Evolutionary conservation across 1,140 invertebrate species (phyloP), one percentile per base, ranked within the genome.

Genomic region (Apocrypta bakeri): DNA sequence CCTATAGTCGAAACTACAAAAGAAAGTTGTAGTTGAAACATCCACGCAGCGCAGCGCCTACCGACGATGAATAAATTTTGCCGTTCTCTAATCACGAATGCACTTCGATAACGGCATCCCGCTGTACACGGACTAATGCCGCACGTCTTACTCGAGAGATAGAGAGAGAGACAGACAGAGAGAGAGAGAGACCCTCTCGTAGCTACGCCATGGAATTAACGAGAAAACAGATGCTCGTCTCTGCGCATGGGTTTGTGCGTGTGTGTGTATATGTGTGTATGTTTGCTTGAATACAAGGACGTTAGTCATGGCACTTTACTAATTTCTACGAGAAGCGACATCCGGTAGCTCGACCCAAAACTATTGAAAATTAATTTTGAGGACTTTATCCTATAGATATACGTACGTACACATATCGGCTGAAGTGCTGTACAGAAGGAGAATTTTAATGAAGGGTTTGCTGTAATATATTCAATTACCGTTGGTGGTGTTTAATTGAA

Each of bases 331-430:
- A 8, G 21, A 77, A 42, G 27, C 75, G 75, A 64, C 75, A 77
- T 77, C 56, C 75, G 75, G 75, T 37, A 66, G 56, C n/a, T 21
- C n/a, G 75, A 33, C 11, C 61, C 3, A 27, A 64, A 63, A 17
- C 75, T 64, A 77, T 66, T 37, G 61, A 24, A 77, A 64, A 25
- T 77, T 77, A 37, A 77, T 40, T 77, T 77, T 77, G 61, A 7
- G 0, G 25, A n/a, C 56, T 24, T 68, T 68, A 29, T 6, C 24
- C n/a, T n/a, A n/a, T 66, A 11, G n/a, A 29, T 66, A 63, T 17
- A 66, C n/a, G n/a, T n/a, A n/a, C n/a, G n/a, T n/a, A n/a, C n/a
- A n/a, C n/a, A n/a, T n/a, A n/a, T n/a, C n/a, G n/a, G n/a, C n/a
- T n/a, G n/a, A n/a, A n/a, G n/a, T n/a, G n/a, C n/a, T n/a, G n/a